These are phyloP conservation scores for Cryptocephalus moraei DNA, from an alignment of 2,888 invertebrate species.

Conservation along the genomic window DNA sequence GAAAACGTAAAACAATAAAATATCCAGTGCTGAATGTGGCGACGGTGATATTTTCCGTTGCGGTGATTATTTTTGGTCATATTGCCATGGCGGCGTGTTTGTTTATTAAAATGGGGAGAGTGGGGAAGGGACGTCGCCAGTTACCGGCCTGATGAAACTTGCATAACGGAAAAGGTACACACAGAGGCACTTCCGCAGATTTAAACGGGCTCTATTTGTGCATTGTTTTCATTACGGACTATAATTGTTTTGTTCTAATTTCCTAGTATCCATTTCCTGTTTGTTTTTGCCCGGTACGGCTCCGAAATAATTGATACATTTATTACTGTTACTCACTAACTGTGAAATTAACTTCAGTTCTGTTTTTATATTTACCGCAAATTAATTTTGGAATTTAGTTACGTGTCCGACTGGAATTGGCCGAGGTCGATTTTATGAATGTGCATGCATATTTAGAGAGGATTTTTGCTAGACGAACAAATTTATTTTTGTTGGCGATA, in stretches of 20 bases:
- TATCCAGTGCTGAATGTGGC: no score
- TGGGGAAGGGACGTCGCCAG: no score
- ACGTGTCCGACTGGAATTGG: constrained; percentile 6
- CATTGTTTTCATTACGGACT: constrained; percentile 9
- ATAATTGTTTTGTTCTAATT: constrained; percentile 15
- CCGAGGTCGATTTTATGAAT: neutral
- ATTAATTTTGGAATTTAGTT: constrained; percentile 24
- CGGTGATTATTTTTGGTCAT: no score
- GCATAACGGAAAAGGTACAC: no score
- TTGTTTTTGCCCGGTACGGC: constrained; percentile 13
- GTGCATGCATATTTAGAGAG: neutral
- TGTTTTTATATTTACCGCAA: constrained; percentile 25
- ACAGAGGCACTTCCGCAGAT: neutral
- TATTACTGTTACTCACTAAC: constrained; percentile 27
- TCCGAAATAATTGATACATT: constrained; percentile 29
- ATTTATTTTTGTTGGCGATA: no score
- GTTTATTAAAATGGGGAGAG: no score
- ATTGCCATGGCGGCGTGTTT: no score
- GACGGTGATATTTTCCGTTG: no score
- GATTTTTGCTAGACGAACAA: no score
- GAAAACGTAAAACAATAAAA: no score
- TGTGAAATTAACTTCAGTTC: constrained; percentile 28
- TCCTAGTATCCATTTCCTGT: constrained; percentile 16
- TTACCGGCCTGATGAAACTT: no score
- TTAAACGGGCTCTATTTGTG: neutral